Evolutionary conservation across 2,113 vertebrate species (phyloP).

Genomic region (Cheirogaleus medius): DNA sequence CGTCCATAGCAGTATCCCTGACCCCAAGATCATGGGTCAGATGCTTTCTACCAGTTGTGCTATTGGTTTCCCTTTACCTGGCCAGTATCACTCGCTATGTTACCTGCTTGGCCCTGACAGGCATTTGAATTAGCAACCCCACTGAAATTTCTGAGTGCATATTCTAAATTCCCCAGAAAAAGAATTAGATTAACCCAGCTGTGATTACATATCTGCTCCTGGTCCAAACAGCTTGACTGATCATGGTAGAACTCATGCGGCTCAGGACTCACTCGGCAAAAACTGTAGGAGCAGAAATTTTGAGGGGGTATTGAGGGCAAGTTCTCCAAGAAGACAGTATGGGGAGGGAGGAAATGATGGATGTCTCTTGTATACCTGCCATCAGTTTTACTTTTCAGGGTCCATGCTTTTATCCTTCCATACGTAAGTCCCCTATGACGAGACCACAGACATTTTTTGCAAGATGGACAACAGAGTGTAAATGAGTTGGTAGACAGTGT

Average conservation of each 20-base stretch:
- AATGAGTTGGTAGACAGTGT: neutral
- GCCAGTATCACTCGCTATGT: neutral
- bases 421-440: neutral
- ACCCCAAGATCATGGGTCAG: neutral
- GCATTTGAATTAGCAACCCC: neutral
- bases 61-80: neutral
- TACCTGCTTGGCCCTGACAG: neutral
- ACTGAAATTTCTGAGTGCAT: neutral
- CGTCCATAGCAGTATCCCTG: neutral
- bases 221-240: neutral
- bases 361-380: neutral
- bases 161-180: neutral
- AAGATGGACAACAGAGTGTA: neutral
- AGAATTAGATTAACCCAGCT: neutral
- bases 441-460: neutral
- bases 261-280: neutral
- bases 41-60: neutral
- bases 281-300: neutral
- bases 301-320: neutral
- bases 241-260: neutral
- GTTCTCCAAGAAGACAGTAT: neutral
- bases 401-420: neutral
- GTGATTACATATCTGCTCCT: neutral
- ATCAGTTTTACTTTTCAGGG: neutral
- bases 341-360: neutral